These are phyloP conservation scores for Xenentodon cancila DNA, from an alignment of 2,797 vertebrate genomes.

Conservation along the genomic window DNA sequence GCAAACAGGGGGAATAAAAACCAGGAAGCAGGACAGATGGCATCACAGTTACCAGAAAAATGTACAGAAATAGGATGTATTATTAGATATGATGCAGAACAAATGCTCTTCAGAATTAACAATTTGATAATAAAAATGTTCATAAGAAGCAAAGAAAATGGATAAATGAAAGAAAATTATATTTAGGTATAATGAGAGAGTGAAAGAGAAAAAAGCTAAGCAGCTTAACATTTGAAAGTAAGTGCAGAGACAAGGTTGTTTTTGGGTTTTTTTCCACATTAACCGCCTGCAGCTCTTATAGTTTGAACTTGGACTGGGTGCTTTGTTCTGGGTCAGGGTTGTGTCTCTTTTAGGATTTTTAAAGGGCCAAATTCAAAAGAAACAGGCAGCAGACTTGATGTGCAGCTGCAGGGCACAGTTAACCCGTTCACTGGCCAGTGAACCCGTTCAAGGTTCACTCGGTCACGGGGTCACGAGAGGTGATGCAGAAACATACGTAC, in stretches of 20 bases:
- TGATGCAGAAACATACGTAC: slow-evolving; percentile 83
- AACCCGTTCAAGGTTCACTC: slow-evolving; percentile 29
- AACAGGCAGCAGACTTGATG: slow-evolving; percentile 38
- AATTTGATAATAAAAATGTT: background rate
- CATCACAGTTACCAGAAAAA: slow-evolving; percentile 38
- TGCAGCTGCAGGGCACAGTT: slow-evolving; percentile 43
- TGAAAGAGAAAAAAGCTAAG: background rate
- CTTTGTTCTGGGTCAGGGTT: slow-evolving; percentile 16
- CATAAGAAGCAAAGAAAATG: background rate
- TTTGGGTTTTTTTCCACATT: slow-evolving; percentile 25
- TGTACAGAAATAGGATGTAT: slow-evolving; percentile 15
- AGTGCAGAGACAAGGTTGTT: slow-evolving; percentile 11
- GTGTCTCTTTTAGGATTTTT: slow-evolving; percentile 35
- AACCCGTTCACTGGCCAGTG: slow-evolving; percentile 33
- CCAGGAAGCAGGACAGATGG: slow-evolving; percentile 46
- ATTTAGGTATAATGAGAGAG: background rate
- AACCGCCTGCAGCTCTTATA: slow-evolving; percentile 42
- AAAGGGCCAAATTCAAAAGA: slow-evolving; percentile 40
- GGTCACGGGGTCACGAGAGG: slow-evolving; percentile 32
- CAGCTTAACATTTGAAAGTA: slow-evolving; percentile 8
- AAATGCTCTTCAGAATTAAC: background rate
- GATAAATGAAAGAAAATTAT: background rate
- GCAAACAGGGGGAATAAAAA: slow-evolving; percentile 40
- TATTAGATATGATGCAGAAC: background rate
- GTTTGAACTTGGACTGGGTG: slow-evolving; percentile 13